Evolutionary conservation across 2,888 invertebrate species (phyloP), one percentile per base, ranked within the genome.

Genomic region (Epicampocera succincta): DNA sequence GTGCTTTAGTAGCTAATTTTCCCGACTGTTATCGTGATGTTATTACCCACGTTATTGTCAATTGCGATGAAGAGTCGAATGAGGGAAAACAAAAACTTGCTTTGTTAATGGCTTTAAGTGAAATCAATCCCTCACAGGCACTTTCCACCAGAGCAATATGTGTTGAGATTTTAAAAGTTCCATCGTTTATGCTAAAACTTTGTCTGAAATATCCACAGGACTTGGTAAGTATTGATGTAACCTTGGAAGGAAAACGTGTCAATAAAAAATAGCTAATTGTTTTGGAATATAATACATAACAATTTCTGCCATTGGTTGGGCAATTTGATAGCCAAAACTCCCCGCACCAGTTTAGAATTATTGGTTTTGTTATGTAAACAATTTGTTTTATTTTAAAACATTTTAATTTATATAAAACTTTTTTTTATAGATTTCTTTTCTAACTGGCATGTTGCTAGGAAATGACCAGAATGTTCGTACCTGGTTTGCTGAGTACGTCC

Each of bases 1-100:
- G 97, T 86, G 95, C 98, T 92, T 93, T 98, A 84, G 96, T 98
- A 1, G 97, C 98, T 0, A 99, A 99, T 90, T 96, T 96, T 92
- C 98, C 98, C 1, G 98, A 98, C 88, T 95, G 95, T 86, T 96
- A 98, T 89, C 94, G 95, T 87, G 98, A 98, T 93, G 97, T 98
- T 66, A 96, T 97, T 82, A 94, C 94, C 15, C 95, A 95, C 85
- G 92, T 99, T 81, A 96, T 99, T 50, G 92, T 95, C 65, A 96
- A 96, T 90, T 97, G 97, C 19, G 98, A 97, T 87, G 98, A 98
- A 90, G 98, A 98, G 86, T 95, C 94, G 6, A 92, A 94, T 9
- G 94, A 96, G 68, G 96, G 97, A n/a, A 92, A 93, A 66, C 93
- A 94, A 42, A 92, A 96, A 65, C 92, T 95, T 21, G 93, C 94